A percentile compares a stretch with the other conserved stretches of the same genome.
These are phyloP conservation scores for Aegithalos caudatus DNA, from an alignment of 2,113 vertebrate species.

Conservation along the genomic window DNA sequence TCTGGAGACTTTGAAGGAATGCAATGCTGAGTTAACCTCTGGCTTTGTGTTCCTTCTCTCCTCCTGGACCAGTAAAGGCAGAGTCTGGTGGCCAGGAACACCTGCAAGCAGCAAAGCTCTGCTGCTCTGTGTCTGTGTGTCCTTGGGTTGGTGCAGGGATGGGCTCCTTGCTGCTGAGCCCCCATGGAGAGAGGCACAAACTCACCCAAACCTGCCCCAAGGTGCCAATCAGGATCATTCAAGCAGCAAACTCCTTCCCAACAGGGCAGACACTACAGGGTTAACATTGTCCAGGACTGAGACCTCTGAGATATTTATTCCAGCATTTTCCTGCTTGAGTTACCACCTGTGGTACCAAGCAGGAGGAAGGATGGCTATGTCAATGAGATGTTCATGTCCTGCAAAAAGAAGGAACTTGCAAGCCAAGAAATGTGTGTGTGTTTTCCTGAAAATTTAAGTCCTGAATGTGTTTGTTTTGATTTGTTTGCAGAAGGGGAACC, in stretches of 20 bases:
- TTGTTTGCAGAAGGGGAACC: not conserved
- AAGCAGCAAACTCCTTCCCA: not conserved
- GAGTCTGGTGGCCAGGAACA: not conserved
- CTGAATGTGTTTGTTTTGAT: not conserved
- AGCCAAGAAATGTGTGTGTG: not conserved
- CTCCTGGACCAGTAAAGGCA: fast-evolving
- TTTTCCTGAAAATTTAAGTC: not conserved
- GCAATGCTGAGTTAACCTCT: not conserved
- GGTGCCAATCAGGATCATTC: not conserved
- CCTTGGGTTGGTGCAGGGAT: fast-evolving
- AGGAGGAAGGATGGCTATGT: not conserved
- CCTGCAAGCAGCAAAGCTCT: not conserved
- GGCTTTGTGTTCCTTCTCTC: not conserved
- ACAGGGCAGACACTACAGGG: not conserved
- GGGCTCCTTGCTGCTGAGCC: not conserved
- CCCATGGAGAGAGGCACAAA: not conserved
- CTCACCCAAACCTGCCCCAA: not conserved
- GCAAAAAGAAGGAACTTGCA: not conserved
- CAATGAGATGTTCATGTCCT: not conserved
- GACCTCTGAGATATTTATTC: not conserved
- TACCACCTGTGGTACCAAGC: not conserved
- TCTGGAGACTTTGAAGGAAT: not conserved
- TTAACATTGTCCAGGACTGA: not conserved
- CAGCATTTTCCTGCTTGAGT: not conserved
- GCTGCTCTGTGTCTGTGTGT: fast-evolving